phyloP scores from a whole-genome alignment of 2,113 vertebrate genomes.

The Phainopepla nitens region DNA sequence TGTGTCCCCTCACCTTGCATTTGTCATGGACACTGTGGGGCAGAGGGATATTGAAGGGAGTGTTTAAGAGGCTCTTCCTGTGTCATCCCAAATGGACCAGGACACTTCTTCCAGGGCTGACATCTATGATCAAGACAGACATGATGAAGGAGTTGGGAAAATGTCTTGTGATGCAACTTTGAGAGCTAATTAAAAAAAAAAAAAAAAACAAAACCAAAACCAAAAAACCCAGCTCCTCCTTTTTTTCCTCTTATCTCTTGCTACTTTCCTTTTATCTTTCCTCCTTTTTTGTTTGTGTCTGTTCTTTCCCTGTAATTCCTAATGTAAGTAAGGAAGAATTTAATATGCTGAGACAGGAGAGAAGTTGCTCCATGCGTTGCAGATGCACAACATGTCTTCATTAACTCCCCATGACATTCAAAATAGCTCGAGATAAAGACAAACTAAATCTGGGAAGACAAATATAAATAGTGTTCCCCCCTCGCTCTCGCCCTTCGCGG shows the following conservation, averaged over 20 bases:
- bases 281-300: not conserved
- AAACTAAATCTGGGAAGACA: slow-evolving; percentile 64
- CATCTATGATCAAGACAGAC: not conserved
- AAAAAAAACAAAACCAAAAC: not conserved
- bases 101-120: not conserved
- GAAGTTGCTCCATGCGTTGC: slow-evolving; percentile 53
- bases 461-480: slow-evolving; percentile 23
- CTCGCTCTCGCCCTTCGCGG: not conserved
- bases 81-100: not conserved
- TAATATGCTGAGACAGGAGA: slow-evolving; percentile 63
- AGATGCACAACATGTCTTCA: slow-evolving; percentile 69
- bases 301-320: not conserved
- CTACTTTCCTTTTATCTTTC: not conserved
- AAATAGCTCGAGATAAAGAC: slow-evolving; percentile 72
- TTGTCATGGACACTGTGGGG: not conserved
- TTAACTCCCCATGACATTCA: slow-evolving; percentile 75
- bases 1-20: not conserved
- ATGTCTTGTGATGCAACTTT: not conserved
- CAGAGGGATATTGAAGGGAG: not conserved
- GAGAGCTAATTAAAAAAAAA: not conserved
- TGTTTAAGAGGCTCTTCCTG: not conserved
- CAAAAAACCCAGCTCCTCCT: not conserved
- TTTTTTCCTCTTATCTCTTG: not conserved
- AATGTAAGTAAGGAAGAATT: slow-evolving; percentile 44
- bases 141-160: not conserved